A percentile compares a stretch with the other conserved stretches of the same genome.
Conservation (phyloP, 2,113 vertebrate genomes). For the Prochilodus magdalenae region DNA sequence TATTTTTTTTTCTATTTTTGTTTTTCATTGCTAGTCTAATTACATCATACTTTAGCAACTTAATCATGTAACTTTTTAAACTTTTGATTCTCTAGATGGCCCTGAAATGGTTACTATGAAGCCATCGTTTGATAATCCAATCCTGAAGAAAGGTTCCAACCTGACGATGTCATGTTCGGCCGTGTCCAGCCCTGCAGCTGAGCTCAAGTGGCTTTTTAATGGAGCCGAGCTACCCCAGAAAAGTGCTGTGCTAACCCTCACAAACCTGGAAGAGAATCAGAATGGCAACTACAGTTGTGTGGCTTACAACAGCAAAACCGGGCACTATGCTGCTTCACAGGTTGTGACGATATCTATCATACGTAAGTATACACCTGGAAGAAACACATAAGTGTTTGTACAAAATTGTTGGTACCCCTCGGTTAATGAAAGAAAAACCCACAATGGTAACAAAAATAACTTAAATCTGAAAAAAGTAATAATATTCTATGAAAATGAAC, state of each 20-base stretch:
- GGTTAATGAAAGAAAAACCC: too few relatives aligned
- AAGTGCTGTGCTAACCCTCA: slow-evolving; percentile 35
- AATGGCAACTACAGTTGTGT: slow-evolving; percentile 59
- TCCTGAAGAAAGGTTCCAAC: slow-evolving; percentile 46
- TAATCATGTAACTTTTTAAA: not conserved
- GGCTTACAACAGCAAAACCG: slow-evolving; percentile 68
- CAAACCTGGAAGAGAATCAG: not conserved
- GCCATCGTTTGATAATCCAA: fast-evolving
- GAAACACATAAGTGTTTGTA: not conserved
- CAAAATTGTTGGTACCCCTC: not conserved
- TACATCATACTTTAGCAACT: too few relatives aligned
- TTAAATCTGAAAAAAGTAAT: too few relatives aligned
- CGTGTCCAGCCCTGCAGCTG: slow-evolving; percentile 61
- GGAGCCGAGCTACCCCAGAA: fast-evolving
- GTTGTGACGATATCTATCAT: slow-evolving; percentile 47
- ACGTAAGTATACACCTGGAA: slow-evolving; percentile 62
- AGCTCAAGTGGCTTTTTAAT: slow-evolving; percentile 61
- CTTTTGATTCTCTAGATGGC: slow-evolving; percentile 65
- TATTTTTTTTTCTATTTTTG: too few relatives aligned
- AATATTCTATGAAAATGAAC: too few relatives aligned
- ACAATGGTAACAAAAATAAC: too few relatives aligned
- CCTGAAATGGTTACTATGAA: slow-evolving; percentile 60
- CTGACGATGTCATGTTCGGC: slow-evolving; percentile 68
- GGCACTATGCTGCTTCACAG: not conserved
- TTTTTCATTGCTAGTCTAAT: too few relatives aligned